Evolutionary conservation across 2,113 vertebrate genomes (phyloP).

Genomic region (Aleadryas rufinucha): DNA sequence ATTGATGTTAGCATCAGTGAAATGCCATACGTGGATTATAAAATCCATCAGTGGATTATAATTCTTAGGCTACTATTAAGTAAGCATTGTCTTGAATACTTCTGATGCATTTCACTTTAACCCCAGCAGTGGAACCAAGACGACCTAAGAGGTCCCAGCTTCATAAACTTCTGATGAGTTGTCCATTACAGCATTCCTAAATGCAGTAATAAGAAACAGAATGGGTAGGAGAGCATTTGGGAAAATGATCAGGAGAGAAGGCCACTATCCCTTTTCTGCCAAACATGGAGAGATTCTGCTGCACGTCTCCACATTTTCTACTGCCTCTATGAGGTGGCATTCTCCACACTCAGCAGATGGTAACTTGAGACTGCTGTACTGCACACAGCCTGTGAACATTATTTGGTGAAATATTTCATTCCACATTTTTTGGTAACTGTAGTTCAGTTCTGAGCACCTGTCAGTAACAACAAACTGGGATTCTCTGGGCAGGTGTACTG

Average conservation of each 20-base stretch:
- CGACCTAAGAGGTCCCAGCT: background rate
- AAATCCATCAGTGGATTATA: background rate
- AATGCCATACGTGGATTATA: rapidly evolving
- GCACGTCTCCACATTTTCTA: rapidly evolving
- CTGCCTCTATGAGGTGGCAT: background rate
- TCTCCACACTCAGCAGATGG: rapidly evolving
- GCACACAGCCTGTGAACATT: background rate
- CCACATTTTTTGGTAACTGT: background rate
- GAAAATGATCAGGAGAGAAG: background rate
- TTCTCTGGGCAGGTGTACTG: background rate
- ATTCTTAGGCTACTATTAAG: background rate
- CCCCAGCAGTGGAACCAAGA: background rate
- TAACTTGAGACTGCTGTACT: background rate
- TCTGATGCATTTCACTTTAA: background rate
- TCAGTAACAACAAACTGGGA: background rate
- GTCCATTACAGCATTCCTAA: background rate
- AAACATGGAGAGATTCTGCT: rapidly evolving
- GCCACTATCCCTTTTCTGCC: background rate
- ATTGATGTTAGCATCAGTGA: background rate
- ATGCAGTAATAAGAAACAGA: background rate
- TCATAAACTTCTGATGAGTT: background rate
- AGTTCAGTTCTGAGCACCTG: background rate
- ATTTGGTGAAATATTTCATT: background rate
- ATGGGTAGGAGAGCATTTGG: background rate
- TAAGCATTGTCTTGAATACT: background rate